Conservation (phyloP, 2,888 invertebrate species). For the Therioaphis trifolii region DNA sequence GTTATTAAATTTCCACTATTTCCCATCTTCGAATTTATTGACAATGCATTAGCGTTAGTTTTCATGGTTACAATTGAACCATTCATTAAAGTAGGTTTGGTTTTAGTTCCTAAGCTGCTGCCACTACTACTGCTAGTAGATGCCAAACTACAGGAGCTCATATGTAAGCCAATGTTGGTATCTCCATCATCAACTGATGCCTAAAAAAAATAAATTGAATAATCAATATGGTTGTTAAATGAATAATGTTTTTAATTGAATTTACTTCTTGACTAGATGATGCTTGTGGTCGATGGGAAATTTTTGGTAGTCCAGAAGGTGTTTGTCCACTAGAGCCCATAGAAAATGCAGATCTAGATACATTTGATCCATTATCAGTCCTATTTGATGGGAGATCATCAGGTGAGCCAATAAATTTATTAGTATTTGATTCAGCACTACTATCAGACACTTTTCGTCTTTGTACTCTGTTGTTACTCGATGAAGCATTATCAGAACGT, state of each 20-base stretch:
- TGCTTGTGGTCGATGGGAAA: slow-evolving; percentile 55
- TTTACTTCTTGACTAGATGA: slow-evolving; percentile 60
- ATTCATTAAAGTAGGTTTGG: slow-evolving; percentile 65
- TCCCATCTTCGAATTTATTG: slow-evolving; percentile 54
- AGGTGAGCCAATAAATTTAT: slow-evolving; percentile 54
- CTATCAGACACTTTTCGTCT: slow-evolving; percentile 59
- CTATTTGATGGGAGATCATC: slow-evolving; percentile 42
- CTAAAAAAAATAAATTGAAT: slow-evolving; percentile 37
- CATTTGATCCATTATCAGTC: slow-evolving; percentile 28
- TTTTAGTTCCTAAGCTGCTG: slow-evolving; percentile 48
- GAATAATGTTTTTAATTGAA: neutral
- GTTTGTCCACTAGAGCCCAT: slow-evolving; percentile 43
- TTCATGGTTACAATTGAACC: slow-evolving; percentile 67
- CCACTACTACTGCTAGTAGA: slow-evolving; percentile 70
- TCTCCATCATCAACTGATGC: slow-evolving; percentile 60
- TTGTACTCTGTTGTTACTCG: slow-evolving; percentile 33
- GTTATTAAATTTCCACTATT: slow-evolving; percentile 85
- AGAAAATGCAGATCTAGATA: slow-evolving; percentile 55
- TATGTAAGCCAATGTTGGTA: slow-evolving; percentile 56
- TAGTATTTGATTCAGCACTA: slow-evolving; percentile 57
- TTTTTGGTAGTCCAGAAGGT: slow-evolving; percentile 40
- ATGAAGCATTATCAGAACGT: slow-evolving; percentile 35
- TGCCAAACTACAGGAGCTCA: slow-evolving; percentile 73
- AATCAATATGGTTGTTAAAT: neutral
- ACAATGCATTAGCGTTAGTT: slow-evolving; percentile 65